Percentiles rank a stretch among this genome's conserved stretches.
Evolutionary conservation across 2,888 invertebrate species (phyloP).

Genomic region (Aleiodes alternator): DNA sequence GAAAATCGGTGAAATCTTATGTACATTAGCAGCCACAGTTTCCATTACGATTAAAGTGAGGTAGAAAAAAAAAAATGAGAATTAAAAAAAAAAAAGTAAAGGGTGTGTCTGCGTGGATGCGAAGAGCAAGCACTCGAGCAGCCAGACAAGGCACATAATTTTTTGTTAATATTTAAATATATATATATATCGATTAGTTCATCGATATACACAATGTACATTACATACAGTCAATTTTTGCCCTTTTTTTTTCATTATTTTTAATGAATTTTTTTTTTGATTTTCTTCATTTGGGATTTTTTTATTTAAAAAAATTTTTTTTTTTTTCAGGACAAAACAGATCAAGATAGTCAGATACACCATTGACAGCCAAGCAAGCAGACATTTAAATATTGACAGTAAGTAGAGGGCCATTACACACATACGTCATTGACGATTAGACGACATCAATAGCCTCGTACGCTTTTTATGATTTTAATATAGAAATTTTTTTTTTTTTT

Average conservation of each 20-base stretch:
- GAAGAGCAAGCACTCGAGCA: constrained; percentile 48
- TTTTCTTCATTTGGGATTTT: neutral
- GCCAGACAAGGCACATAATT: constrained; percentile 46
- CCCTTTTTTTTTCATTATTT: neutral
- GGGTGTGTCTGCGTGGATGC: constrained; percentile 45
- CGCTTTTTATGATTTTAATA: constrained; percentile 3
- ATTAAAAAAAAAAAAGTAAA: constrained; percentile 30
- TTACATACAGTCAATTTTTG: constrained; percentile 23
- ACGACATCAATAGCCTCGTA: constrained; percentile 37
- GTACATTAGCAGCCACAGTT: constrained; percentile 28
- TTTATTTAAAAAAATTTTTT: constrained; percentile 15
- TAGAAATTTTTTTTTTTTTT: neutral
- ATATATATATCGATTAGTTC: constrained; percentile 1
- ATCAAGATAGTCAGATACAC: constrained; percentile 28
- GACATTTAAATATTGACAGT: constrained; percentile 46
- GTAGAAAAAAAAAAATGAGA: constrained; percentile 26
- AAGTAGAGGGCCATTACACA: constrained; percentile 44
- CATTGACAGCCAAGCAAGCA: constrained; percentile 48
- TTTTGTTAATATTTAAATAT: constrained; percentile 9
- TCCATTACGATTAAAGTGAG: constrained; percentile 18
- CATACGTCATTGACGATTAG: constrained; percentile 38
- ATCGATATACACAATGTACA: constrained; percentile 21
- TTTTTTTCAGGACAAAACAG: neutral
- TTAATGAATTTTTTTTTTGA: constrained; percentile 1
- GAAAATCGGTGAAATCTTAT: constrained; percentile 20